A percentile compares a stretch with the other conserved stretches of the same genome.
Conservation (phyloP, 30 jellyfish, hydroid and myxozoan species). For the Aurelia aurita region DNA sequence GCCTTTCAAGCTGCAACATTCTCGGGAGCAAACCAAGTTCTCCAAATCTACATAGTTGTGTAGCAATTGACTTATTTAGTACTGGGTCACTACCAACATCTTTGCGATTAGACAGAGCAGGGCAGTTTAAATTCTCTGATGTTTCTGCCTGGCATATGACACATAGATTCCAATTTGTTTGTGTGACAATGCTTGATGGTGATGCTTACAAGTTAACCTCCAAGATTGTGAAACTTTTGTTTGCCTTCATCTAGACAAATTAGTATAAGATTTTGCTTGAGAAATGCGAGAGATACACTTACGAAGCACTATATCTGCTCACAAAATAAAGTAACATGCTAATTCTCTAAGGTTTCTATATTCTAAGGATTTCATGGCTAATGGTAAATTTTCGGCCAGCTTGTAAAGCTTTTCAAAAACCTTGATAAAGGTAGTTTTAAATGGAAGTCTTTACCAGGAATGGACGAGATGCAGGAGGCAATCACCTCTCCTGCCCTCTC, state of each 20-base stretch:
- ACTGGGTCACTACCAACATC: constrained; percentile 22
- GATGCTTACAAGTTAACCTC: constrained; percentile 17
- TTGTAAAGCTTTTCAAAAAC: too few species aligned
- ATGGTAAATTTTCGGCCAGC: too few species aligned
- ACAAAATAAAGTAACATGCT: too few species aligned
- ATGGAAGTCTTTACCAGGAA: too few species aligned
- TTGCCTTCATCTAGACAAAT: constrained; percentile 23
- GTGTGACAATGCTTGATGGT: constrained; percentile 25
- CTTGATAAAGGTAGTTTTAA: too few species aligned
- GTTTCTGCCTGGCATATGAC: constrained; percentile 9
- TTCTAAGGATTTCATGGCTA: too few species aligned
- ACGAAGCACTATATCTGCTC: too few species aligned
- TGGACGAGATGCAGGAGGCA: too few species aligned
- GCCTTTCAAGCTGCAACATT: background rate
- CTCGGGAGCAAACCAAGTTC: constrained; percentile 12
- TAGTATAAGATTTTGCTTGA: constrained; percentile 16
- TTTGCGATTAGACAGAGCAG: background rate
- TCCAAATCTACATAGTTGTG: background rate
- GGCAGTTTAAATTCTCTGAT: constrained; percentile 9
- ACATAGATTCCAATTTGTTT: constrained; percentile 27
- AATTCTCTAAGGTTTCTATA: too few species aligned
- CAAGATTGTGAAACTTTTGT: constrained; percentile 9
- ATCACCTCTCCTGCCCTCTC: too few species aligned
- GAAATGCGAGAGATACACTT: too few species aligned
- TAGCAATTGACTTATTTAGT: constrained; percentile 23